Percentiles rank a stretch among this genome's conserved stretches.
phyloP scores from a whole-genome alignment of 1,140 invertebrate species.

The Chrysopa pallens region DNA sequence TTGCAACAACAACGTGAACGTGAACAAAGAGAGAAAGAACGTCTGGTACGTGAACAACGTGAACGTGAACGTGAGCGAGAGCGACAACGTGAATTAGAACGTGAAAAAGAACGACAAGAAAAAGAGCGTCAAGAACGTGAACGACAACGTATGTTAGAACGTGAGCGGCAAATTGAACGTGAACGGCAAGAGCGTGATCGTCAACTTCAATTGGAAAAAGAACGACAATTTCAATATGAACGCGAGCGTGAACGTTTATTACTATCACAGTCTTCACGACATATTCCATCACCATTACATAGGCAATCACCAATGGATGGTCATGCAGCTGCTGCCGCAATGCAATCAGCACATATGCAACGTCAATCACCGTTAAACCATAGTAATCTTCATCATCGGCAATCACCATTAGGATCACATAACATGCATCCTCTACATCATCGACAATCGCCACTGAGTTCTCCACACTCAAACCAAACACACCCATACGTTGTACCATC shows the following conservation, averaged over 20 bases:
- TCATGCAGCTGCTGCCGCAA: constrained; percentile 15
- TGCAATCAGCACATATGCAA: constrained; percentile 1
- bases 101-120: constrained; percentile 13
- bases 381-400: neutral
- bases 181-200: constrained; percentile 10
- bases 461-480: neutral
- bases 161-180: constrained; percentile 13
- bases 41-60: constrained; percentile 19
- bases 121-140: constrained; percentile 11
- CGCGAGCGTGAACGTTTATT: neutral
- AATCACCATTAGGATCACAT: neutral
- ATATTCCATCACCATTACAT: constrained; percentile 10
- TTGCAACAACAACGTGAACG: constrained; percentile 21
- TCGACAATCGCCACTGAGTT: neutral
- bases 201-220: neutral
- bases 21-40: constrained; percentile 20
- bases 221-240: neutral
- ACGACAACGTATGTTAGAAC: constrained; percentile 15
- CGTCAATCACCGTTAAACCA: constrained; percentile 8
- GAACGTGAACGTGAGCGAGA: constrained; percentile 15
- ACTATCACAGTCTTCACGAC: neutral
- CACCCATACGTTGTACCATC: neutral
- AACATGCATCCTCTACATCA: neutral
- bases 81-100: neutral
- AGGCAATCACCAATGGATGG: constrained; percentile 15